Base-by-base conservation (phyloP, 2,888 invertebrate species). In the Dryococelus australis region DNA sequence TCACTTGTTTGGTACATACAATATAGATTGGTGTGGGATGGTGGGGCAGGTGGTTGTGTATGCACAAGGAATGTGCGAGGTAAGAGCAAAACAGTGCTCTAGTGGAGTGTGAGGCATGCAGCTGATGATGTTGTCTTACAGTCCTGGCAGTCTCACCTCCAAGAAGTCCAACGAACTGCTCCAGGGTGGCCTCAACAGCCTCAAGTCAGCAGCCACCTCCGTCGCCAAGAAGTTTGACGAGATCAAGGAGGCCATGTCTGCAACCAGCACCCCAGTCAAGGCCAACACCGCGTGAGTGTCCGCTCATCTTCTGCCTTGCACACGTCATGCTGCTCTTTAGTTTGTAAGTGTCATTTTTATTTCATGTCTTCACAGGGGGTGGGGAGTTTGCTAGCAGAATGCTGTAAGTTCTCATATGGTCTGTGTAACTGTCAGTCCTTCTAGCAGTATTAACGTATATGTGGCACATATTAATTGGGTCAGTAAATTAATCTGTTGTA, bases 221-320 rank as follows among this genome's bases (percentile, higher is more conserved):
- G 95, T 98, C 91, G 97, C 95, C 35, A 97, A 97, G 91, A 98
- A 98, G 91, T 95, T 98, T 90, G 98, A 97, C 91, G 98, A 98
- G 92, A 96, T 98, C 92, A 98, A 98, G 91, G 98, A 97, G 92
- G 97, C 97, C 43, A 97, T 98, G 90, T 97, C 97, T 3, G 97
- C 96, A 0, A 97, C 96, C 89, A 96, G 96, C n/a, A 97, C 97
- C 16, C 97, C 97, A 0, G 96, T 97, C 6, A 97, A 97, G 92
- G 94, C 95, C 53, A 89, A 89, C 6, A 89, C 90, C 86, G 87
- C 89, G 90, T 90, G 88, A 89, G 90, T 90, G 35, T 65, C 65
- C 35, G 35, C 35, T 35, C 35, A 35, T 35, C 35, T 4, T 35
- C 35, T 35, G 35, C 35, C 35, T 24, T 10, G n/a, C 27, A 80